Percentiles rank a stretch among this genome's conserved stretches.
Evolutionary conservation across 2,888 invertebrate genomes (phyloP).

Genomic region (Spialia ferax): DNA sequence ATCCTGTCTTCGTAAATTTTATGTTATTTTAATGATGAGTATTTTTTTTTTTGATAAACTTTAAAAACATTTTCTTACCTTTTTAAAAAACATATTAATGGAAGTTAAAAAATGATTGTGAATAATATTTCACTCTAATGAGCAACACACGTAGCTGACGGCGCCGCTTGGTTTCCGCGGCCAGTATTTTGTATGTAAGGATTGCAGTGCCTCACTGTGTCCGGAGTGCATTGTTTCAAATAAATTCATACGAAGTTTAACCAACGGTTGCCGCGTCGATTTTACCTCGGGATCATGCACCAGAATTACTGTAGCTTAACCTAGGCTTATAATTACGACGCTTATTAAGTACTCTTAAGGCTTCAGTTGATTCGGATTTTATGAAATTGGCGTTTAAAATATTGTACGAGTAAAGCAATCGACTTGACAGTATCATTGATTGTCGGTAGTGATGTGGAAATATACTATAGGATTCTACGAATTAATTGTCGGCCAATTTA

Average conservation of each 20-base stretch:
- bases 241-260: not conserved
- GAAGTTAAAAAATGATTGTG: not conserved
- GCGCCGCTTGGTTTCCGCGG: not conserved
- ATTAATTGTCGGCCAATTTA: no score
- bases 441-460: no score
- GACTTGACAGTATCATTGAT: no score
- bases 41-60: not conserved
- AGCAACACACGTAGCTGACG: not conserved
- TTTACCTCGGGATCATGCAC: not conserved
- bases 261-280: not conserved
- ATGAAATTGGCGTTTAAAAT: no score
- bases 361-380: no score
- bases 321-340: no score
- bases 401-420: no score
- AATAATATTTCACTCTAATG: not conserved
- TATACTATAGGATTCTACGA: no score
- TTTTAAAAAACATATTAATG: not conserved
- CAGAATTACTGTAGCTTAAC: not conserved
- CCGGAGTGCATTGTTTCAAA: not conserved
- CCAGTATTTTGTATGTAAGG: not conserved
- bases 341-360: no score
- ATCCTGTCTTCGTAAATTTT: no score
- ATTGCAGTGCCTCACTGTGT: not conserved
- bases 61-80: not conserved
- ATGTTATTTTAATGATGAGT: no score